phyloP scores from a whole-genome alignment of 2,797 vertebrate species.

The Ptychobarbus kaznakovi region DNA sequence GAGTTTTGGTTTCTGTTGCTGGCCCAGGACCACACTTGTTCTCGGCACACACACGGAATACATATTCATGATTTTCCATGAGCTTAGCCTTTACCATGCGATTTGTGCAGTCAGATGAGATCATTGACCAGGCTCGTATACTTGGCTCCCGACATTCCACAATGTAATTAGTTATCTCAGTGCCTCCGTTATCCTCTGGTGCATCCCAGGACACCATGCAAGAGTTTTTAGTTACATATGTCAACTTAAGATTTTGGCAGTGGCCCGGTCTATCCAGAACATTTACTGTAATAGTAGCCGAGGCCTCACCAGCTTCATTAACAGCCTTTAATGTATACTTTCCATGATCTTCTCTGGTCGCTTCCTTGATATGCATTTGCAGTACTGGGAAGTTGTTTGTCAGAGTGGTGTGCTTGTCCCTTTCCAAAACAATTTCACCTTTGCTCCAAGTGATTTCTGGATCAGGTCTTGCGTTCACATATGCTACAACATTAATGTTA shows the following conservation, averaged over 20 bases:
- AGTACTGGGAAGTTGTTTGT: constrained; percentile 87
- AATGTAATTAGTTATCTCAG: constrained; percentile 98
- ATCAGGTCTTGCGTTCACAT: constrained; percentile 93
- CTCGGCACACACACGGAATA: constrained; percentile 96
- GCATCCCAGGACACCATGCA: constrained; percentile 96
- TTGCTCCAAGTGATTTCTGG: constrained; percentile 95
- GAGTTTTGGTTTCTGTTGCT: constrained; percentile 89
- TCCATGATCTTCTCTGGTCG: constrained; percentile 91
- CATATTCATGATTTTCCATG: constrained; percentile 92
- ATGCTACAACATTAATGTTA: constrained; percentile 90
- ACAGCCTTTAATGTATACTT: constrained; percentile 93
- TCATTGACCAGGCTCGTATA: constrained; percentile 92
- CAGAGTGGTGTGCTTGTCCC: constrained; percentile 85
- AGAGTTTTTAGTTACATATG: constrained; percentile 89
- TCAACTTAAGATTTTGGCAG: constrained; percentile 90
- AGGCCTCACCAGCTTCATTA: constrained; percentile 94
- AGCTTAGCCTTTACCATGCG: constrained; percentile 92
- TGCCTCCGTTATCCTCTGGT: constrained; percentile 94
- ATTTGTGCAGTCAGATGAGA: constrained; percentile 92
- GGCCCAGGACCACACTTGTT: constrained; percentile 97
- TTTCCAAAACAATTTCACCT: constrained; percentile 84
- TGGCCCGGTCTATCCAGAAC: constrained; percentile 97
- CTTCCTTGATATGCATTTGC: constrained; percentile 90
- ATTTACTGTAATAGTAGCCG: constrained; percentile 90
- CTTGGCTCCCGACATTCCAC: constrained; percentile 96